phyloP scores from a whole-genome alignment of 2,797 vertebrate genomes.

The Pipistrellus pygmaeus region DNA sequence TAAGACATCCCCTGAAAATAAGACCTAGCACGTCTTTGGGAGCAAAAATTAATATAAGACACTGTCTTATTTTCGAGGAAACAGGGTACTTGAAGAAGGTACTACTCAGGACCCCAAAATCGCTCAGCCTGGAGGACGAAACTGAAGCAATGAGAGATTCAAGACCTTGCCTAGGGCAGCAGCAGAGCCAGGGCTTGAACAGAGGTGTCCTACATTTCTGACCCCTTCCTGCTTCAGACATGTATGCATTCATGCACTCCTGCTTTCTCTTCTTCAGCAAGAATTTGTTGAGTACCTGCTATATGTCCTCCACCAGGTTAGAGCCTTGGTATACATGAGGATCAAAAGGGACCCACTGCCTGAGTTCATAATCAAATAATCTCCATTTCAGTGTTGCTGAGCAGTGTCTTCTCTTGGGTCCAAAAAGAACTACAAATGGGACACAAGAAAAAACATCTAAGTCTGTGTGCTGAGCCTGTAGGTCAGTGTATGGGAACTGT shows the following conservation, averaged over 20 bases:
- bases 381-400: neutral
- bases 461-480: neutral
- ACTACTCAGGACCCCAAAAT: neutral
- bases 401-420: neutral
- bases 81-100: no score
- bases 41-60: no score
- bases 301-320: neutral
- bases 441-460: neutral
- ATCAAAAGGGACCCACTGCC: neutral
- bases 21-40: no score
- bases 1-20: no score
- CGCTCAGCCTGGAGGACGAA: neutral
- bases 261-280: neutral
- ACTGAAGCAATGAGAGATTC: neutral
- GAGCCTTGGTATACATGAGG: neutral
- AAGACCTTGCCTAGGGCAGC: neutral
- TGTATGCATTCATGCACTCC: accelerated
- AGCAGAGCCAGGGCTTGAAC: neutral
- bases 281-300: neutral
- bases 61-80: no score
- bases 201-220: neutral
- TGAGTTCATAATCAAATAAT: neutral
- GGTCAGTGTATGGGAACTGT: neutral
- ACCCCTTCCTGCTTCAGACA: neutral
- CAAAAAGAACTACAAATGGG: neutral